Percentiles rank a stretch among this genome's conserved stretches.
Evolutionary conservation across 2,888 invertebrate species (phyloP).

Genomic region (Cephus sareptanus): DNA sequence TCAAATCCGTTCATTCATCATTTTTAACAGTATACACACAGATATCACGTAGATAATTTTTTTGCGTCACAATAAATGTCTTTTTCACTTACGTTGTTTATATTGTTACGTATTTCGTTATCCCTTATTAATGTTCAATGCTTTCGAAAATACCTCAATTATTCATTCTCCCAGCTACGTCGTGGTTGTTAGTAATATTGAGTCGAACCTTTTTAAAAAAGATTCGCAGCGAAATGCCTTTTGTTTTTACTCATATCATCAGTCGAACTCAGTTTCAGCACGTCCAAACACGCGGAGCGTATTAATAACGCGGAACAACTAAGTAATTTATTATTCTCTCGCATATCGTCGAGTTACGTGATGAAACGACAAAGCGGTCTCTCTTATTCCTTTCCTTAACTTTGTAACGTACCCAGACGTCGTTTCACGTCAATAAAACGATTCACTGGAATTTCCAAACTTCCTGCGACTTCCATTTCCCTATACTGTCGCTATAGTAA

Average conservation of each 20-base stretch:
- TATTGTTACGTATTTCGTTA: background rate
- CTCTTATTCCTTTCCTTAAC: background rate
- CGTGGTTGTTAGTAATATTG: background rate
- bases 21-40: background rate
- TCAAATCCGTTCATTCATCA: background rate
- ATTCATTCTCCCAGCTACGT: background rate
- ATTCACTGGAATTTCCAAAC: background rate
- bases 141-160: background rate
- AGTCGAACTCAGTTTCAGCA: background rate
- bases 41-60: background rate
- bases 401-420: background rate
- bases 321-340: background rate
- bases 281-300: background rate
- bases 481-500: background rate
- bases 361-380: background rate
- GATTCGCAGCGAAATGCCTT: background rate
- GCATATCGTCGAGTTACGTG: background rate
- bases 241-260: background rate
- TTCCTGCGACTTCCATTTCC: background rate
- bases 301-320: background rate
- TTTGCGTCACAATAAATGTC: background rate
- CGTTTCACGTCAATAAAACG: background rate
- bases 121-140: background rate
- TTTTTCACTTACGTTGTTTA: background rate
- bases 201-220: background rate